A percentile compares a stretch with the other conserved stretches of the same genome.
phyloP scores from a whole-genome alignment of 2,888 invertebrate species.

The Cacoxenus indagator region DNA sequence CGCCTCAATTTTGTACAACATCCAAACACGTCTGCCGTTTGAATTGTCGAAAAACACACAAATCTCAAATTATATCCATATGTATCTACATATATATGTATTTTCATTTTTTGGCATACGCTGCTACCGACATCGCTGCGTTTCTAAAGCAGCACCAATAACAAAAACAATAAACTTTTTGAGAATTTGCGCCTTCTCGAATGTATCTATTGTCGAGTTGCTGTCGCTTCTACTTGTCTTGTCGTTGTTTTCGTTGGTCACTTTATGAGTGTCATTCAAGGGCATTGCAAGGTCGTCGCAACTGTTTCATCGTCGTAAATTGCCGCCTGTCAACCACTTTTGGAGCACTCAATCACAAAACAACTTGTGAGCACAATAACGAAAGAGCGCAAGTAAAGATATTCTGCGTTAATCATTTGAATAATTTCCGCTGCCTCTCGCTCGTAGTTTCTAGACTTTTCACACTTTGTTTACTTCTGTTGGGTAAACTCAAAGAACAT shows the following conservation, averaged over 20 bases:
- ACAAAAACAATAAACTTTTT: neutral
- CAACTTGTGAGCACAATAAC: no score
- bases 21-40: constrained; percentile 18
- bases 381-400: no score
- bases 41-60: constrained; percentile 39
- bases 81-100: no score
- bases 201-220: constrained; percentile 31
- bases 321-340: no score
- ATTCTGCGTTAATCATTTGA: no score
- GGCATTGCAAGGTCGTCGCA: constrained; percentile 71
- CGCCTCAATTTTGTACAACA: constrained; percentile 22
- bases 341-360: no score
- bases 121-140: neutral
- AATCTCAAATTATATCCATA: no score
- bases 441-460: no score
- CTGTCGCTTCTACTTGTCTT: constrained; percentile 52
- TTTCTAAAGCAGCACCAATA: constrained; percentile 35
- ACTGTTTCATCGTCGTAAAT: no score
- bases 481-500: no score
- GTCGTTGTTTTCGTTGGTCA: constrained; percentile 54
- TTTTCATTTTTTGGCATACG: constrained; percentile 49
- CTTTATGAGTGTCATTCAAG: constrained; percentile 71
- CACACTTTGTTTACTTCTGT: no score
- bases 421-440: no score
- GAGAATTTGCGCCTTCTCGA: neutral